A percentile compares a stretch with the other conserved stretches of the same genome.
These are phyloP conservation scores for Hirundo rustica DNA, from an alignment of 2,797 vertebrate genomes.

Conservation along the genomic window DNA sequence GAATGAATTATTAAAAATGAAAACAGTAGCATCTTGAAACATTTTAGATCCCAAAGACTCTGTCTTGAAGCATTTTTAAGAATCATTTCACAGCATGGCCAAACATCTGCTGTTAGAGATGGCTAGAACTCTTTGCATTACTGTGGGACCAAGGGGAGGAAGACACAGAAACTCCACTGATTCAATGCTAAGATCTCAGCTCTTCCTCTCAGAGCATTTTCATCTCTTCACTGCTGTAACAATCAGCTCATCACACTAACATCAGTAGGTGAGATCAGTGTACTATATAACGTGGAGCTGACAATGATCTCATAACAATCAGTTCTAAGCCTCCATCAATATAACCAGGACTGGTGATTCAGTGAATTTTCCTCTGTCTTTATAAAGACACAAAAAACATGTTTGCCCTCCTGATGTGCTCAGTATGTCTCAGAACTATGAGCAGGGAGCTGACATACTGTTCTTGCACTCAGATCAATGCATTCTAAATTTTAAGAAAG, in stretches of 20 bases:
- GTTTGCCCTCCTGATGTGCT: background rate
- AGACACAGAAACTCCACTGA: background rate
- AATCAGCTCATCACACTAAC: background rate
- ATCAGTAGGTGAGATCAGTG: background rate
- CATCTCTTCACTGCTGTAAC: background rate
- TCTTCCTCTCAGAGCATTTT: background rate
- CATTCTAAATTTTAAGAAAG: background rate
- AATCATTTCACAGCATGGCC: background rate
- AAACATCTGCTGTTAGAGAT: background rate
- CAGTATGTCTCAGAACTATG: background rate
- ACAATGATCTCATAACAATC: background rate
- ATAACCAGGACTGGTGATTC: background rate
- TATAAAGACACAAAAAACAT: background rate
- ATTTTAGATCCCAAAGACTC: background rate
- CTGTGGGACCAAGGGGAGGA: background rate
- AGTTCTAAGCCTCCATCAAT: background rate
- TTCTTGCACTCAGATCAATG: background rate
- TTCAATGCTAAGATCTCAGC: background rate
- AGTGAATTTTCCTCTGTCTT: background rate
- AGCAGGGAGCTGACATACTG: background rate
- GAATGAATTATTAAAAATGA: background rate
- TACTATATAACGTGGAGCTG: background rate
- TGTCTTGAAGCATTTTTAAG: background rate
- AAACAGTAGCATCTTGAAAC: background rate
- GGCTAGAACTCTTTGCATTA: background rate